phyloP scores from a whole-genome alignment of 2,888 invertebrate genomes.

The Scaptomyza cyrtandrae region DNA sequence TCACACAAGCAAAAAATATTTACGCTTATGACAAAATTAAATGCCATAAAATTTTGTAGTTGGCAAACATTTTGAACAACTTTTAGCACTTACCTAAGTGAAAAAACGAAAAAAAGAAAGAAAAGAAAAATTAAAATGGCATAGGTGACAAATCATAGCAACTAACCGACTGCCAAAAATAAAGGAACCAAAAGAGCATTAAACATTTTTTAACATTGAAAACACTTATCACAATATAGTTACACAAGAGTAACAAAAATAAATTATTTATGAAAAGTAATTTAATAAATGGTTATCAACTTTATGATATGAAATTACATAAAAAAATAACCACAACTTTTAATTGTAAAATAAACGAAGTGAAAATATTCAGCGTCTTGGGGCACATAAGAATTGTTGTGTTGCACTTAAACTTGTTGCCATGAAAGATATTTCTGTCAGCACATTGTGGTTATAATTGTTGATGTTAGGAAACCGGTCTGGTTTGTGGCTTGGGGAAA shows the following conservation, averaged over 20 bases:
- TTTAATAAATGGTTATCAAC: too few species aligned
- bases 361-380: neutral
- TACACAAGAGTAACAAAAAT: constrained; percentile 11
- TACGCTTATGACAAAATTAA: constrained; percentile 75
- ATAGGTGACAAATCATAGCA: constrained; percentile 68
- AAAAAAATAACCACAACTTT: too few species aligned
- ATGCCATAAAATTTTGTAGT: constrained; percentile 69
- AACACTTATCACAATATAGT: neutral
- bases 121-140: constrained; percentile 43
- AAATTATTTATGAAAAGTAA: neutral
- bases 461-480: constrained; percentile 62
- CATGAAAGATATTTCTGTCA: constrained; percentile 9
- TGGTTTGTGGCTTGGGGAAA: constrained; percentile 48
- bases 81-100: constrained; percentile 58
- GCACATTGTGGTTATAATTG: constrained; percentile 24
- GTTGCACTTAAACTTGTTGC: neutral
- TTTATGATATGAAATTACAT: too few species aligned
- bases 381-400: neutral
- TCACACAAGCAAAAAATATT: constrained; percentile 47
- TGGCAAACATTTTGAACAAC: constrained; percentile 69
- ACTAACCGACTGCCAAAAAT: constrained; percentile 38
- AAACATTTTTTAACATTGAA: constrained; percentile 5
- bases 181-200: constrained; percentile 16
- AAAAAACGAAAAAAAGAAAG: constrained; percentile 25
- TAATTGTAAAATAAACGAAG: too few species aligned